Base-by-base conservation (phyloP, 2,113 vertebrate species). In the Dicaeum eximium region DNA sequence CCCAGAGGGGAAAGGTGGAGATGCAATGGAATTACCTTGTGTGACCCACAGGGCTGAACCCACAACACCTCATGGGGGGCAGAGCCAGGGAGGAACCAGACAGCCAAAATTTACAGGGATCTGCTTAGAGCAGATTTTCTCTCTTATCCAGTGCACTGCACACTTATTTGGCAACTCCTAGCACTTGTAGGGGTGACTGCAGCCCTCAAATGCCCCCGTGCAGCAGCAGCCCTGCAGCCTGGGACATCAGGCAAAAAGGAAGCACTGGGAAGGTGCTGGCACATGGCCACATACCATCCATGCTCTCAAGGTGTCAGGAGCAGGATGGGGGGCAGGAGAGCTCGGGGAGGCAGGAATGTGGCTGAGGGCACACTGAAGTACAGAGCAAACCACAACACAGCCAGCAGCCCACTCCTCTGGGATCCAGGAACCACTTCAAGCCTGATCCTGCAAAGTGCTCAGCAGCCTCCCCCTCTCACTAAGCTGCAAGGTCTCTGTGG, bases 341-440 rank as follows among this genome's bases (percentile, higher is more conserved):
- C 44, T 8, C 9, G 2, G 35, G 75, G 54, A 86, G 50, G 51
- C 56, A 95, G 80, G 61, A 84, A 66, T 2, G 9, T 28, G 87
- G 88, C 81, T 94, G 62, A 93, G 86, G 81, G 85, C 78, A 79
- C 62, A 5, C 19, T 78, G 87, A 80, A 85, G 8, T 1, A 31
- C 4, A 15, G 66, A 19, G 37, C 33, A 90, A 95, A 91, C 88
- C 93, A 94, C 92, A 85, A 16, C 65, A 87, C 47, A 86, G 51
- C 4, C 72, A 94, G 81, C 85, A 92, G 31, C 74, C 45, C 37
- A 21, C 65, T 23, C 69, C 67, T 62, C 74, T 20, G 31, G 88
- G 79, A 86, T 80, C 56, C 82, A 66, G 85, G 28, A 90, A 88
- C 92, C 88, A 80, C 88, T 94, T 92, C 96, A 88, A 95, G 91